Conservation (phyloP, 2,113 vertebrate species). For the Shinisaurus crocodilurus region DNA sequence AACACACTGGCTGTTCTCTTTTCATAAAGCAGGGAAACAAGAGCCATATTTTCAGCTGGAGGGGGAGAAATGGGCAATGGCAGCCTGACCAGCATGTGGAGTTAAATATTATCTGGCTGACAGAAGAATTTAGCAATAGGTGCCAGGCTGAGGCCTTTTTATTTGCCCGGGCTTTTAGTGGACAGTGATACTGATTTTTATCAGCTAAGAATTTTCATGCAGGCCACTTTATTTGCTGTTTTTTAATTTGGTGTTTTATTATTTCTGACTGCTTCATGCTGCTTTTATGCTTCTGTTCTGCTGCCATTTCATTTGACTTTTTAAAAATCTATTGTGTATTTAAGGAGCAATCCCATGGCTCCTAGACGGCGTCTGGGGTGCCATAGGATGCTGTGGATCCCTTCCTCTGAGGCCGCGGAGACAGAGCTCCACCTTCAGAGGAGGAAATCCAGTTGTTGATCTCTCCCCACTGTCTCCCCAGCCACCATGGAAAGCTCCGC, state of each 20-base stretch:
- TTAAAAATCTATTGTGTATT: too few relatives aligned
- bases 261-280: neutral
- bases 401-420: too few relatives aligned
- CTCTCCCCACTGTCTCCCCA: too few relatives aligned
- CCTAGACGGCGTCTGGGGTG: too few relatives aligned
- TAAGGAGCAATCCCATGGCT: too few relatives aligned
- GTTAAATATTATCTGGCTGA: neutral
- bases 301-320: neutral
- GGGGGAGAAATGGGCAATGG: neutral
- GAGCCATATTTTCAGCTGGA: too few relatives aligned
- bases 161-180: neutral
- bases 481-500: too few relatives aligned
- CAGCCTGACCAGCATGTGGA: neutral
- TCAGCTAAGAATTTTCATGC: neutral
- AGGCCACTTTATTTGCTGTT: too few relatives aligned
- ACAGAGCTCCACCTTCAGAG: too few relatives aligned
- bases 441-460: too few relatives aligned
- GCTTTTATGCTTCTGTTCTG: neutral
- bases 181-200: neutral
- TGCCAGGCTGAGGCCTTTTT: neutral
- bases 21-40: neutral
- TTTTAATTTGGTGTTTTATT: too few relatives aligned
- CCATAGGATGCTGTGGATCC: too few relatives aligned
- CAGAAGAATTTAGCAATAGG: neutral
- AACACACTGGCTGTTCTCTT: neutral